Percentiles rank a stretch among this genome's conserved stretches.
Evolutionary conservation across 2,797 vertebrate species (phyloP).

Genomic region (Sciurus vulgaris): DNA sequence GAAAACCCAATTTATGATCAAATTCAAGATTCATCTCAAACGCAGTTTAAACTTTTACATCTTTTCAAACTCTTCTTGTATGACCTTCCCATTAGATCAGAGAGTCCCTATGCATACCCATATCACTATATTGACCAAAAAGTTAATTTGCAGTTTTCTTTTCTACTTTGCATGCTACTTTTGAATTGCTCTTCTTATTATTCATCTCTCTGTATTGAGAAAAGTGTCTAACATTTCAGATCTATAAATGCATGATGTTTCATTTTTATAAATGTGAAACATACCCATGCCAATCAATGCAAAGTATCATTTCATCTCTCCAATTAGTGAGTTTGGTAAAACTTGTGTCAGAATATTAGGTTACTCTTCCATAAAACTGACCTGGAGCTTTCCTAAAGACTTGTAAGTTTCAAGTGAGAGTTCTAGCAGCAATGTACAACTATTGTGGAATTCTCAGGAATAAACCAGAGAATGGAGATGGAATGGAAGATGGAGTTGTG

Average conservation of each 20-base stretch:
- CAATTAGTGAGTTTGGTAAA: neutral
- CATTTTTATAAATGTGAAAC: neutral
- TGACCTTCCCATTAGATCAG: neutral
- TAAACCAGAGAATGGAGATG: neutral
- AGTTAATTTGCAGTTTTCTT: neutral
- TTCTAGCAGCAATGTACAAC: neutral
- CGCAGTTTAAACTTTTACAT: neutral
- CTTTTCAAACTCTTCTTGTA: neutral
- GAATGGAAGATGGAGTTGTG: neutral
- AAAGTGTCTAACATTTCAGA: neutral
- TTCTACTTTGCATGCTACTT: neutral
- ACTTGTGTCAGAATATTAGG: neutral
- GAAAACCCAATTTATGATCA: neutral
- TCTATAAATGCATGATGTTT: neutral
- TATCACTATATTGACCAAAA: neutral
- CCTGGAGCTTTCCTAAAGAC: neutral
- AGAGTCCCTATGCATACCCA: neutral
- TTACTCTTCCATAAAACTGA: neutral
- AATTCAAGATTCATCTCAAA: conserved; percentile 21
- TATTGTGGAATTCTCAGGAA: neutral
- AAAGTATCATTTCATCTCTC: neutral
- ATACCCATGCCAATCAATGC: neutral
- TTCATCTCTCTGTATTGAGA: neutral
- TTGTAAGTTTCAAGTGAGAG: neutral
- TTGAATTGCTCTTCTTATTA: neutral